Evolutionary conservation across 2,797 vertebrate genomes (phyloP).

Genomic region (Carapus acus): DNA sequence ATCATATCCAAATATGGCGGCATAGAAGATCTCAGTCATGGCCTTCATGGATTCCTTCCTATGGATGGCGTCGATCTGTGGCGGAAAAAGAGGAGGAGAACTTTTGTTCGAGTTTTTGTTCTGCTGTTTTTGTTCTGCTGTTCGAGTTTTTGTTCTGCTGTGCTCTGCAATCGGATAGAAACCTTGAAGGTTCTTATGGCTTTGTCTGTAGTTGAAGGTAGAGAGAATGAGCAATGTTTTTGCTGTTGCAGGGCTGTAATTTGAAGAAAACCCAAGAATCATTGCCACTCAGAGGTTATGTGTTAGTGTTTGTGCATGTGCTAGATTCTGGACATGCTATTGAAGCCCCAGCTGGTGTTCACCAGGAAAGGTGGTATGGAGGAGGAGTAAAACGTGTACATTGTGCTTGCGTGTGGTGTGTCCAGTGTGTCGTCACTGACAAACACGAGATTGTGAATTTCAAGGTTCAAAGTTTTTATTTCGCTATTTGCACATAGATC

Average conservation of each 20-base stretch:
- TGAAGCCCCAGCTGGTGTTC: neutral
- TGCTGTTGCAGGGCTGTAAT: constrained; percentile 38
- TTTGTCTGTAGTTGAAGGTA: constrained; percentile 14
- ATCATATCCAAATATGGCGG: constrained; percentile 93
- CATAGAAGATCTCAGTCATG: constrained; percentile 94
- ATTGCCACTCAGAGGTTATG: constrained; percentile 31
- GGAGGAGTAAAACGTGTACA: too few species aligned
- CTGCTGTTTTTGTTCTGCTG: too few species aligned
- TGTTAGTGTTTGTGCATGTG: constrained; percentile 30
- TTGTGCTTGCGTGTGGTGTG: too few species aligned
- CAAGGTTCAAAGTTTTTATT: too few species aligned
- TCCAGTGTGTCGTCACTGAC: too few species aligned
- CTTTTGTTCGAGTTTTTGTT: too few species aligned
- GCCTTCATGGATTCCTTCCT: constrained; percentile 82
- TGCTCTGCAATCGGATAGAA: too few species aligned
- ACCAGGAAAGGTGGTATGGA: too few species aligned
- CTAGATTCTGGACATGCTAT: constrained; percentile 12
- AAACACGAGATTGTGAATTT: too few species aligned
- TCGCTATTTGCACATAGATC: too few species aligned
- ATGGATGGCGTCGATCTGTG: constrained; percentile 81
- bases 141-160: too few species aligned
- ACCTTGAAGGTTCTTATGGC: too few species aligned
- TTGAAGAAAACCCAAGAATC: constrained; percentile 48
- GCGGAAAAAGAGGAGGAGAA: constrained; percentile 26
- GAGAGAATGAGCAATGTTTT: constrained; percentile 48